phyloP scores from a whole-genome alignment of 2,113 vertebrate genomes.

The Ammodytes marinus region DNA sequence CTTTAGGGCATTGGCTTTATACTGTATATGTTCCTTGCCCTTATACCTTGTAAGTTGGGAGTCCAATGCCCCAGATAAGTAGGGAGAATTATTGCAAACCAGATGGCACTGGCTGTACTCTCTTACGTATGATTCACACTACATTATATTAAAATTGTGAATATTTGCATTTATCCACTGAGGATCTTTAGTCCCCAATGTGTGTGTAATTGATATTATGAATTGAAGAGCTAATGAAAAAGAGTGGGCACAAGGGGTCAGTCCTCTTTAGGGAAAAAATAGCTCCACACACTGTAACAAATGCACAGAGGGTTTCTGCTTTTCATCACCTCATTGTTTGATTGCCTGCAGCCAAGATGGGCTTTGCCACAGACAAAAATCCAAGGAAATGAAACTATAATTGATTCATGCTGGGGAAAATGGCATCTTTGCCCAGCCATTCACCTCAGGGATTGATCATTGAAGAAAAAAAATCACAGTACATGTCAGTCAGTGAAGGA shows the following conservation, averaged over 20 bases:
- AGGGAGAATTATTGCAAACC: not conserved
- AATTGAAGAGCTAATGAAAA: constrained; percentile 8
- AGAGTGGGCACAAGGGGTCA: not conserved
- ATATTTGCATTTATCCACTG: constrained; percentile 2
- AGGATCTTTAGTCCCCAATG: constrained; percentile 7
- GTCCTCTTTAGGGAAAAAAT: not conserved
- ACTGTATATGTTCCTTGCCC: too few relatives aligned
- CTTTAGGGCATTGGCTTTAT: not conserved
- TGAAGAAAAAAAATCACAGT: constrained; percentile 26
- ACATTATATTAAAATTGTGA: not conserved
- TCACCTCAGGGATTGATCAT: constrained; percentile 29
- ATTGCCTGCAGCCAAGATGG: constrained; percentile 18
- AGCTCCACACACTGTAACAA: not conserved
- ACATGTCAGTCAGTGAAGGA: constrained; percentile 18
- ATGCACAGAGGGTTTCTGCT: not conserved
- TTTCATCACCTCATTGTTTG: constrained; percentile 25
- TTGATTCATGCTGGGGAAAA: constrained; percentile 48
- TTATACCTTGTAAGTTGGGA: not conserved
- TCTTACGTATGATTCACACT: not conserved
- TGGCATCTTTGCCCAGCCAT: constrained; percentile 3
- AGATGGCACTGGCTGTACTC: not conserved
- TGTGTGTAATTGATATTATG: constrained; percentile 28
- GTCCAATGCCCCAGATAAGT: not conserved
- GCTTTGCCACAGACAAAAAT: constrained; percentile 26
- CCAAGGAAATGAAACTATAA: constrained; percentile 59